Conservation (phyloP, 2,888 invertebrate species). For the Drosophila mettleri region DNA sequence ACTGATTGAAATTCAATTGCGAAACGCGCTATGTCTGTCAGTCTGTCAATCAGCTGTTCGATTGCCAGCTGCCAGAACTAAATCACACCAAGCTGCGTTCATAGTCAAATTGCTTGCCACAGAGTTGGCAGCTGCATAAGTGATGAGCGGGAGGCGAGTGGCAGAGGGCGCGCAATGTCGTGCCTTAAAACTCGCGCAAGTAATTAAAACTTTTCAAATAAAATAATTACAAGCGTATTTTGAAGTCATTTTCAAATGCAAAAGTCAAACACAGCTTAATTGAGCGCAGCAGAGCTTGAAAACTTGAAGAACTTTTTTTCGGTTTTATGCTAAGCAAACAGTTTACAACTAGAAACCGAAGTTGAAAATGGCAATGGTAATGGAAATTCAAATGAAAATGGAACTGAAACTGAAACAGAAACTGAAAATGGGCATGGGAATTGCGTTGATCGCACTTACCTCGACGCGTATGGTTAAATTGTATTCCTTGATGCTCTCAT, state of each 20-base stretch:
- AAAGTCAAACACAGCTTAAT: constrained; percentile 74
- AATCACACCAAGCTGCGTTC: constrained; percentile 4
- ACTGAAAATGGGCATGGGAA: not conserved
- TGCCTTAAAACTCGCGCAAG: constrained; percentile 51
- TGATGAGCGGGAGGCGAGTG: not conserved
- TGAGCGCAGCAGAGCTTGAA: constrained; percentile 39
- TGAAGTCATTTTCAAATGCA: constrained; percentile 63
- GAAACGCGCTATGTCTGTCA: constrained; percentile 36
- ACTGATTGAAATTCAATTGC: constrained; percentile 60
- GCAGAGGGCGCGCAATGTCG: not conserved
- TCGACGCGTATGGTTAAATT: constrained; percentile 98
- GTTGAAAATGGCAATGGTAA: not conserved
- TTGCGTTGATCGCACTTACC: constrained; percentile 88
- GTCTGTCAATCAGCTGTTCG: constrained; percentile 40
- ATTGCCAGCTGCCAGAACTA: constrained; percentile 26
- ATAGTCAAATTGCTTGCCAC: constrained; percentile 22
- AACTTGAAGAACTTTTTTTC: constrained; percentile 37
- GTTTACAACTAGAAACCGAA: constrained; percentile 22
- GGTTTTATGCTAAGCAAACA: constrained; percentile 8
- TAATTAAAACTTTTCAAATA: constrained; percentile 80
- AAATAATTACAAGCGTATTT: constrained; percentile 74
- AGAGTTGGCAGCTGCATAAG: constrained; percentile 41
- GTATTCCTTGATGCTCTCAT: constrained; percentile 97
- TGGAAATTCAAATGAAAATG: not conserved
- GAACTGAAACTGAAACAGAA: constrained; percentile 16